Base-by-base conservation (phyloP, 1,140 invertebrate genomes). In the Trichonephila inaurata region DNA sequence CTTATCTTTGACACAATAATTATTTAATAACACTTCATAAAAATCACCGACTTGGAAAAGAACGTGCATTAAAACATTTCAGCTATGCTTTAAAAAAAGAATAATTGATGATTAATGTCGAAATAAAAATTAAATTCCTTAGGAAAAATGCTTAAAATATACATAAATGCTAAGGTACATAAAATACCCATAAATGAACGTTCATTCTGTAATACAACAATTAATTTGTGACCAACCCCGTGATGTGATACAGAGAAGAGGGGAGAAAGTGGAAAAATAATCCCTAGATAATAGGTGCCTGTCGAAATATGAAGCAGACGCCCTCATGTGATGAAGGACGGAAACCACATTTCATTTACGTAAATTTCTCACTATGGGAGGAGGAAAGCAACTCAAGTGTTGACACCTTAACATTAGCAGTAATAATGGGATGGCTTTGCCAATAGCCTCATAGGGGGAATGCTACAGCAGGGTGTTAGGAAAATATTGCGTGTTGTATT, bases 331-430 rank as follows among this genome's bases (percentile, higher is more conserved):
- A 51, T 83, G 82, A 83, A 83, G 44, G 82, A 83, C 82, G 60
- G 51, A 24, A 83, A 83, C 44, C 82, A 58, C 82, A 83, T 83
- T 83, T 83, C 82, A 83, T 83, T 83, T n/a, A 60, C 40, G 82
- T 21, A 83, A 83, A 83, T 60, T 83, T 60, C 40, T 83, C 82
- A 24, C 82, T 14, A 83, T n/a, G 12, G 7, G 62, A 64, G 62
- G 62, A 24, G 72, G 72, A 77, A 85, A n/a, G 10, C 72, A 28
- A 85, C 19, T 85, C 44, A 58, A 51, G 44, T 60, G 58, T 85
- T 51, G 58, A 85, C 44, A 51, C 21, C n/a, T 60, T 24, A 85
- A 24, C 58, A 21, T 85, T 60, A 21, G 58, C 82, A 14, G 44
- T 28, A 58, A 58, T 85, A 58, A 58, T 21, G 12, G 58, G 44